phyloP scores from a whole-genome alignment of 2,888 invertebrate species.

The Aquatica leii region DNA sequence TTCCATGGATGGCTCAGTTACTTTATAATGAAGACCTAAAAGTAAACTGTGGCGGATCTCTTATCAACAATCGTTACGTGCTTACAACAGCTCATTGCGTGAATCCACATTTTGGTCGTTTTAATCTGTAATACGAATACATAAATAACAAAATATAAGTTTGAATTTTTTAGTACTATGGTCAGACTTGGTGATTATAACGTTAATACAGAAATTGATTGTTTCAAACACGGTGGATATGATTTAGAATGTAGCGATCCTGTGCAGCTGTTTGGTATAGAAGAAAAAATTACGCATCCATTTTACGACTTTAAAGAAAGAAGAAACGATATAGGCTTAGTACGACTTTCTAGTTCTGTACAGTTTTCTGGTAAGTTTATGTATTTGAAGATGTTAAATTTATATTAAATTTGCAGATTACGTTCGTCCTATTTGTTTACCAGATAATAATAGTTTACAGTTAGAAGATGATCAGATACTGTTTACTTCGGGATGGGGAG shows the following conservation, averaged over 20 bases:
- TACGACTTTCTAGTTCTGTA: background rate
- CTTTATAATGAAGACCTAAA: background rate
- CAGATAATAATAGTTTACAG: background rate
- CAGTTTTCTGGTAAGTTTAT: background rate
- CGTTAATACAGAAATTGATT: too few relatives aligned
- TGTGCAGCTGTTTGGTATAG: too few relatives aligned
- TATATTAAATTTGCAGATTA: background rate
- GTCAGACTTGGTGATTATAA: too few relatives aligned
- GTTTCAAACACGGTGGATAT: background rate
- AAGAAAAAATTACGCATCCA: constrained; percentile 15
- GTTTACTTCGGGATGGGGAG: background rate
- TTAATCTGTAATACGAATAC: background rate
- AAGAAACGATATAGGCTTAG: constrained; percentile 15
- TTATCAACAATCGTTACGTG: too few relatives aligned
- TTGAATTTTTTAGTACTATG: background rate
- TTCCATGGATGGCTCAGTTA: too few relatives aligned
- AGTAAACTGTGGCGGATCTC: background rate
- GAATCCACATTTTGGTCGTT: too few relatives aligned
- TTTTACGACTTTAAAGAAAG: background rate
- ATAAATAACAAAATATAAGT: too few relatives aligned
- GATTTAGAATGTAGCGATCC: too few relatives aligned
- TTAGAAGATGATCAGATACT: background rate
- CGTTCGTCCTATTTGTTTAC: constrained; percentile 6
- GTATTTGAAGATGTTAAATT: background rate
- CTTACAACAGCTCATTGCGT: background rate